Percentiles rank a stretch among this genome's conserved stretches.
phyloP scores from a whole-genome alignment of 2,888 invertebrate species.

The Platycheirus rosarum region DNA sequence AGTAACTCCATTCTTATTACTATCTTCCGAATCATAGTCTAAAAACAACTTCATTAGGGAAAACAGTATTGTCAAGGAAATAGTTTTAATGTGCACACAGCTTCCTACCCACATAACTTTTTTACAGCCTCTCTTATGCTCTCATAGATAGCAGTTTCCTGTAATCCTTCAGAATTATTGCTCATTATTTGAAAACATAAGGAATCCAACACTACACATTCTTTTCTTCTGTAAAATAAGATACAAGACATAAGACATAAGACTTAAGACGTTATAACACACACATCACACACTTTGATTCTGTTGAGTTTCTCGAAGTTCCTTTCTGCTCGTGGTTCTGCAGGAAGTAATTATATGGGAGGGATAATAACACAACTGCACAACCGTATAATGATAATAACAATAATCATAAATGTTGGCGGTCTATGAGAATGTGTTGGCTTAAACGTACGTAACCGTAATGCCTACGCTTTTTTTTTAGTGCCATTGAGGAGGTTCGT shows the following conservation, averaged over 20 bases:
- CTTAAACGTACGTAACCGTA: neutral
- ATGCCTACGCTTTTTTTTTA: neutral
- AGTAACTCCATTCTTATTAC: too few relatives aligned
- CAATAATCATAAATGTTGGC: constrained; percentile 73
- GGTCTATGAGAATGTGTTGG: constrained; percentile 57
- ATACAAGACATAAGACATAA: neutral
- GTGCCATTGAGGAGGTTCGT: neutral
- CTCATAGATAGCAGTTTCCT: constrained; percentile 33
- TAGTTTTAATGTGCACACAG: too few relatives aligned
- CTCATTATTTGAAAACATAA: constrained; percentile 12
- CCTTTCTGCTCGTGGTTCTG: constrained; percentile 51
- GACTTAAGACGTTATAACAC: too few relatives aligned
- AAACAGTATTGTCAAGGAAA: too few relatives aligned
- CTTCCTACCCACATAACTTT: too few relatives aligned
- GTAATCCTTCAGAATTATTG: constrained; percentile 15
- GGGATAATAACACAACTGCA: constrained; percentile 69
- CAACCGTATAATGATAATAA: constrained; percentile 68
- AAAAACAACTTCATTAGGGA: too few relatives aligned
- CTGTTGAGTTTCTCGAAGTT: constrained; percentile 23
- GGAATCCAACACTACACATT: neutral
- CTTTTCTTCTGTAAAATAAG: constrained; percentile 21
- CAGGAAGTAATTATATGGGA: constrained; percentile 66
- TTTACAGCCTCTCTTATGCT: neutral
- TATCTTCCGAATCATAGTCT: too few relatives aligned
- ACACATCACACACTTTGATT: neutral